Evolutionary conservation across 2,113 vertebrate genomes (phyloP).

Genomic region (Mobula hypostoma): DNA sequence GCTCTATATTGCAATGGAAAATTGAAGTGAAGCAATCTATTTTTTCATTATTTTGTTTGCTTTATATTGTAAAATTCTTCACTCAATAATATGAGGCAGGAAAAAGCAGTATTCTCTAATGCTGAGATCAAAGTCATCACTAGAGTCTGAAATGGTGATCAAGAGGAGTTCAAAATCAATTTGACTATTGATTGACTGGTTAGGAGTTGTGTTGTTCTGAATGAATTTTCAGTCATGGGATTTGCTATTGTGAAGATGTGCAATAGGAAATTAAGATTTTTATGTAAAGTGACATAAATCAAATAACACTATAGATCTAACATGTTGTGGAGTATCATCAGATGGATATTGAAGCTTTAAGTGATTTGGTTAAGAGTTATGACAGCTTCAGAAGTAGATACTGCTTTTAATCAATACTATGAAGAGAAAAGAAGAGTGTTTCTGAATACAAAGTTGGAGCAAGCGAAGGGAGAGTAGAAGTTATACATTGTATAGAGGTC

Average conservation of each 20-base stretch:
- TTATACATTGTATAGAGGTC: not conserved
- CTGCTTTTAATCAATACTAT: constrained; percentile 2
- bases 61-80: not conserved
- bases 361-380: not conserved
- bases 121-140: not conserved
- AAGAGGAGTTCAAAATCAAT: constrained; percentile 11
- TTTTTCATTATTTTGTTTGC: not conserved
- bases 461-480: not conserved
- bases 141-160: not conserved
- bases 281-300: constrained; percentile 21
- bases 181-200: constrained; percentile 16
- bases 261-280: constrained; percentile 14
- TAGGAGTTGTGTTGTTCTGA: constrained; percentile 19
- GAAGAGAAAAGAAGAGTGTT: not conserved
- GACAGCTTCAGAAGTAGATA: not conserved
- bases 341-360: not conserved
- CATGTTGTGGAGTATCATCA: not conserved
- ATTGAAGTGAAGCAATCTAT: not conserved
- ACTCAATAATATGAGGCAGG: not conserved
- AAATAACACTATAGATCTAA: constrained; percentile 2
- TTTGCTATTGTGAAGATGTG: constrained; percentile 13
- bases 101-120: not conserved
- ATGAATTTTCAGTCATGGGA: constrained; percentile 16
- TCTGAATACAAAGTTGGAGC: not conserved
- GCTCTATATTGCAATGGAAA: not conserved